These are phyloP conservation scores for Mythimna impura DNA, from an alignment of 2,888 invertebrate genomes.

Conservation along the genomic window DNA sequence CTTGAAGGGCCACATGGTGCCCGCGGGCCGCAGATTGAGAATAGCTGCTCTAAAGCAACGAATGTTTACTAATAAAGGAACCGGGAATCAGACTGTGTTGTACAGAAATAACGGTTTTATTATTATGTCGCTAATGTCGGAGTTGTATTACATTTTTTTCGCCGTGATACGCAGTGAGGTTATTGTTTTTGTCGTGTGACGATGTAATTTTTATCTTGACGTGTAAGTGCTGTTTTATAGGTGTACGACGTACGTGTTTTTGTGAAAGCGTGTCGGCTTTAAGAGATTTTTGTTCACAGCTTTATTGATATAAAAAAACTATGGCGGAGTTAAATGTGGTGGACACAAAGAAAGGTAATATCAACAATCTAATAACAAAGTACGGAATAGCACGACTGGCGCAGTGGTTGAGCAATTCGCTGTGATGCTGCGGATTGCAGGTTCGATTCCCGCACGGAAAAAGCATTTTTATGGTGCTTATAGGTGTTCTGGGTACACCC, in stretches of 20 bases:
- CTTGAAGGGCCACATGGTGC: too few relatives aligned
- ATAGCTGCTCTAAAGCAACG: conserved; percentile 71
- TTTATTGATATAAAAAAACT: conserved; percentile 4
- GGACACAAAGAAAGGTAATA: too few relatives aligned
- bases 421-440: too few relatives aligned
- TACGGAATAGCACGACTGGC: too few relatives aligned
- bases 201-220: conserved; percentile 56
- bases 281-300: conserved; percentile 8
- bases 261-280: conserved; percentile 25
- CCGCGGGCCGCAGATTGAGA: too few relatives aligned
- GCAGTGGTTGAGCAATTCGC: too few relatives aligned
- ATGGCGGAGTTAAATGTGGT: background rate
- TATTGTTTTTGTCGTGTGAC: conserved; percentile 68
- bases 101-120: conserved; percentile 81
- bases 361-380: too few relatives aligned
- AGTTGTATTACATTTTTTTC: conserved; percentile 74
- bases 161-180: conserved; percentile 44
- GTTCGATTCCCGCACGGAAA: too few relatives aligned
- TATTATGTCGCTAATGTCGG: conserved; percentile 84
- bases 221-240: conserved; percentile 52
- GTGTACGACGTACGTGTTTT: conserved; percentile 32
- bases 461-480: too few relatives aligned
- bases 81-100: conserved; percentile 77
- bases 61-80: conserved; percentile 84
- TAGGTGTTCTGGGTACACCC: too few relatives aligned